Base-by-base conservation (phyloP, 2,113 vertebrate genomes). In the Forbesichthys agassizii region DNA sequence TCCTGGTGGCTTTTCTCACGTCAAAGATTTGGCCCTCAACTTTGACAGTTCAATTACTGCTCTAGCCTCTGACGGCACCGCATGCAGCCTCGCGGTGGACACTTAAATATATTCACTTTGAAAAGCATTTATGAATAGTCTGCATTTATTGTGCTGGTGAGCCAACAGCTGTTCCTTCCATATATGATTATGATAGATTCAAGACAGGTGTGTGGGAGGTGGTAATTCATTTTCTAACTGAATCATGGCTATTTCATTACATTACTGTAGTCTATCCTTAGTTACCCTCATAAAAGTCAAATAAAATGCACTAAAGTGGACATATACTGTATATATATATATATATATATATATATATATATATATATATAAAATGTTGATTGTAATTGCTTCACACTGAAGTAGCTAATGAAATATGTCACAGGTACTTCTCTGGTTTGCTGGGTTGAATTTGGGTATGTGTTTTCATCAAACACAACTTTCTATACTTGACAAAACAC, bases 1-100 rank as follows among this genome's bases (percentile, higher is more conserved):
- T 76, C 81, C 66, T 61, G 67, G 62, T 68, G 67, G 42, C 76
- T 78, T 77, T 80, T 73, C 47, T 12, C 42, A 58, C 73, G 81
- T 80, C 77, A 77, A 77, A 78, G 63, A 47, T 73, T 11, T 42
- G 46, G 54, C 61, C 71, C 57, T 83, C 71, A 62, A 77, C 59
- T 75, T 63, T 69, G 81, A 86, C 80, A 80, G 73, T 56, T 85
- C 81, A 82, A 87, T 87, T 80, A 76, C 79, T 48, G 64, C 62
- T 73, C 51, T 75, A 3, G 71, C 52, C 73, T 60, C 63, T 27
- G 27, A 27, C 27, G 27, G 48, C 36, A n/a, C 11, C 27, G 72
- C 5, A 11, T 80, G 67, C 20, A 61, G 9, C 59, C 36, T 33
- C 56, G 6, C 49, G 36, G n/a, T 20, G 56, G 9, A 52, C 66